Evolutionary conservation across 2,888 invertebrate genomes (phyloP).

Genomic region (Aradus depressus): DNA sequence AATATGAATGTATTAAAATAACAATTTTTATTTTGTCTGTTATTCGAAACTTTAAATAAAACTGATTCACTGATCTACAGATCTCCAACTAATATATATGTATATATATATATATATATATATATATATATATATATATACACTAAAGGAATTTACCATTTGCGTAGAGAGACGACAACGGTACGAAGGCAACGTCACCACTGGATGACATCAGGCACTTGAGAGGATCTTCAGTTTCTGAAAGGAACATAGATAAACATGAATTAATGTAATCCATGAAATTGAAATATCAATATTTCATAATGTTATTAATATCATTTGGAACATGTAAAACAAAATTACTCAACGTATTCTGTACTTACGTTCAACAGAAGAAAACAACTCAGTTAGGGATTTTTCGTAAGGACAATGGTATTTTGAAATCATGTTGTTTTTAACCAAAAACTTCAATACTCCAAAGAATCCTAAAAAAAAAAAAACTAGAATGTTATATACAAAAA

Average conservation of each 20-base stretch:
- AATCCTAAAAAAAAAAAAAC: constrained; percentile 36
- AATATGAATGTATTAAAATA: no score
- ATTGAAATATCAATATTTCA: not conserved
- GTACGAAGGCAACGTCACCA: constrained; percentile 43
- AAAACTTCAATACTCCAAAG: constrained; percentile 42
- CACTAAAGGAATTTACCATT: no score
- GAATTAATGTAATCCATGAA: no score
- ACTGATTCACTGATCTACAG: no score
- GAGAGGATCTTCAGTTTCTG: constrained; percentile 26
- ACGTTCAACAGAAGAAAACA: constrained; percentile 43
- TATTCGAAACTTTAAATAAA: no score
- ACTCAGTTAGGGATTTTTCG: constrained; percentile 49
- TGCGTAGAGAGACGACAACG: constrained; percentile 24
- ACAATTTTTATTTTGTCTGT: no score
- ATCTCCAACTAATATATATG: no score
- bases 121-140: no score
- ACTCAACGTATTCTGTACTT: constrained; percentile 2
- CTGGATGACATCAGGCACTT: constrained; percentile 38
- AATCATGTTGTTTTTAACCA: constrained; percentile 48
- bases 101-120: no score
- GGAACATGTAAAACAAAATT: not conserved
- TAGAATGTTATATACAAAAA: no score
- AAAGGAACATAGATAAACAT: constrained; percentile 11
- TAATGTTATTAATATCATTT: not conserved
- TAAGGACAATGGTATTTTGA: constrained; percentile 45